These are phyloP conservation scores for Tinea semifulvella DNA, from an alignment of 2,888 invertebrate species.

Conservation along the genomic window DNA sequence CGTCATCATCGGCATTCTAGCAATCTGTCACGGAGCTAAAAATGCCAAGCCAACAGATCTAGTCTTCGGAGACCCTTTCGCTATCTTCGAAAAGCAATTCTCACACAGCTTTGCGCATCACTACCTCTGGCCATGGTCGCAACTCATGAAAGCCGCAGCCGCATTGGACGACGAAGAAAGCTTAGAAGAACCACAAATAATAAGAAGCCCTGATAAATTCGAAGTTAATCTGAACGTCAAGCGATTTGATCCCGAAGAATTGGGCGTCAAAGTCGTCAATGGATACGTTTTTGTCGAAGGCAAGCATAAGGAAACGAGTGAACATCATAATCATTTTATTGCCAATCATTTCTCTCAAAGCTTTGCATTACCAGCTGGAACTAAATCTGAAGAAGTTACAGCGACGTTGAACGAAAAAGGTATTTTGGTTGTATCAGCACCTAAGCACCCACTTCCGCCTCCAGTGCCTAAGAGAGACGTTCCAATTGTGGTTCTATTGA, in stretches of 20 bases:
- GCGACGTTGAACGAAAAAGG: slow-evolving; percentile 47
- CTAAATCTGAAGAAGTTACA: slow-evolving; percentile 47
- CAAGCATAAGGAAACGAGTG: slow-evolving; percentile 35
- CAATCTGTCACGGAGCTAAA: slow-evolving; percentile 28
- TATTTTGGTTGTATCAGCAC: slow-evolving; percentile 40
- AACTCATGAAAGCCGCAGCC: slow-evolving; percentile 43
- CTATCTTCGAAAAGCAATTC: slow-evolving; percentile 42
- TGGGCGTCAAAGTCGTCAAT: slow-evolving; percentile 51
- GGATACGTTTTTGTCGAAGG: slow-evolving; percentile 50
- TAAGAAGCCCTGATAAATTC: slow-evolving; percentile 41
- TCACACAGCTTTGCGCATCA: slow-evolving; percentile 45
- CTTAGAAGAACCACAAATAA: slow-evolving; percentile 45
- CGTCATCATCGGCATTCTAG: slow-evolving; percentile 28
- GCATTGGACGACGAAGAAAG: slow-evolving; percentile 37
- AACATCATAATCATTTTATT: slow-evolving; percentile 35
- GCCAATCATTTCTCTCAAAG: slow-evolving; percentile 54
- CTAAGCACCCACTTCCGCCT: slow-evolving; percentile 50
- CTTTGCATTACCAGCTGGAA: slow-evolving; percentile 45
- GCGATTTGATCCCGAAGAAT: slow-evolving; percentile 47
- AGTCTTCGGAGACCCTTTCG: slow-evolving; percentile 41
- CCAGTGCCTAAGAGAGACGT: slow-evolving; percentile 48
- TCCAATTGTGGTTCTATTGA: slow-evolving; percentile 47
- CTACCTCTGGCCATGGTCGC: slow-evolving; percentile 56
- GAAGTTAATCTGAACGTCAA: slow-evolving; percentile 44
- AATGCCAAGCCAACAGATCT: slow-evolving; percentile 30